Conservation (phyloP, 2,888 invertebrate genomes). For the Tachina fera region DNA sequence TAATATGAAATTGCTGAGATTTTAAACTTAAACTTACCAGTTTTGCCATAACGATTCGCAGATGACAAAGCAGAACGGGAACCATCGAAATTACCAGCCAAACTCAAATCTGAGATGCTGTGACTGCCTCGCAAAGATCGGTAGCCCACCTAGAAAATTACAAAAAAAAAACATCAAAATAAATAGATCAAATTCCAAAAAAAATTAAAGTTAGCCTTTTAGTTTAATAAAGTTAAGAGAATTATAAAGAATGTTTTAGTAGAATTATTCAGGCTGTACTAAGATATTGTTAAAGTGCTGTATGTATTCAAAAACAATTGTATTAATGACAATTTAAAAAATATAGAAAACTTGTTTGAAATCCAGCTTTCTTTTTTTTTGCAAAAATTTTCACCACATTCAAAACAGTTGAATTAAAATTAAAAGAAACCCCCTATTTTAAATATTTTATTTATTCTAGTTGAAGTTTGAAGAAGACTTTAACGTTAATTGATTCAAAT, state of each 20-base stretch:
- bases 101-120: slow-evolving; percentile 93
- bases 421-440: too few species aligned
- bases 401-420: too few species aligned
- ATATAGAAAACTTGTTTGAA: too few species aligned
- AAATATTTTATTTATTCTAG: too few species aligned
- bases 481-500: too few species aligned
- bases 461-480: too few species aligned
- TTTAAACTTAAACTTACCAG: slow-evolving; percentile 79
- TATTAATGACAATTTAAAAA: too few species aligned
- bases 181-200: not conserved
- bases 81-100: slow-evolving; percentile 84
- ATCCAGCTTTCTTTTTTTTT: too few species aligned
- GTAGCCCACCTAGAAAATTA: slow-evolving; percentile 87
- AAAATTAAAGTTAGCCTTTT: not conserved
- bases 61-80: slow-evolving; percentile 76
- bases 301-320: slow-evolving; percentile 9
- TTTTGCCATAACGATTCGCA: slow-evolving; percentile 83
- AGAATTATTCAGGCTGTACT: not conserved
- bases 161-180: not conserved
- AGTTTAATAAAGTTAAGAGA: slow-evolving; percentile 25
- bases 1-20: not conserved
- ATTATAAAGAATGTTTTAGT: slow-evolving; percentile 35
- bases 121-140: slow-evolving; percentile 92
- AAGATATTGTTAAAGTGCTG: not conserved
- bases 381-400: too few species aligned